Evolutionary conservation across 2,797 vertebrate species (phyloP).

Genomic region (Phalanger gymnotis): DNA sequence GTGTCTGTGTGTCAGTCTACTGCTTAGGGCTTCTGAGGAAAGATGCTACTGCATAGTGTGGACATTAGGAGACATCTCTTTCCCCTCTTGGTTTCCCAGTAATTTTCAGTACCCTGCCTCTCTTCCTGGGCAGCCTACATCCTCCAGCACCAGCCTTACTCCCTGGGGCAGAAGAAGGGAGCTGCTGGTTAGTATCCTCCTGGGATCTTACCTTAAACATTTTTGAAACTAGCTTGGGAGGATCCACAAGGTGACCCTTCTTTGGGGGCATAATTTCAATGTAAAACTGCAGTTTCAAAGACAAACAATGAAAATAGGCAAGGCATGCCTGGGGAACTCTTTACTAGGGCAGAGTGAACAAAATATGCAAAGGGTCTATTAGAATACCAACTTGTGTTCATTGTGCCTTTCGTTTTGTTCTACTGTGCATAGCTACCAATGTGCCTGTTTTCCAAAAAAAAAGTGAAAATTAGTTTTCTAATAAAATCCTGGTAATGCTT

Average conservation of each 20-base stretch:
- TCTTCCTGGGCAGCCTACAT: not conserved
- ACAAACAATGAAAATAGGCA: not conserved
- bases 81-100: not conserved
- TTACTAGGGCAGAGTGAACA: not conserved
- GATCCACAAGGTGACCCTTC: not conserved
- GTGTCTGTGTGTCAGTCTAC: not conserved
- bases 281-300: not conserved
- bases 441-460: too few relatives aligned
- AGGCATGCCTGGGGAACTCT: not conserved
- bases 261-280: not conserved
- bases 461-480: too few relatives aligned
- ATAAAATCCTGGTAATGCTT: not conserved
- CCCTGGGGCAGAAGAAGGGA: not conserved
- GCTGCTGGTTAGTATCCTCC: not conserved
- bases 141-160: not conserved
- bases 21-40: not conserved
- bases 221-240: not conserved
- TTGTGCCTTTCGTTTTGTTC: not conserved
- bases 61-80: not conserved
- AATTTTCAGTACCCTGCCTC: not conserved
- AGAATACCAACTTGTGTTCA: not conserved
- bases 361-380: not conserved
- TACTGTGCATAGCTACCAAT: not conserved
- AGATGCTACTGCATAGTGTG: fast-evolving
- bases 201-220: not conserved